A percentile compares a stretch with the other conserved stretches of the same genome.
Evolutionary conservation across 1,140 invertebrate genomes (phyloP).

Genomic region (Arion vulgaris): DNA sequence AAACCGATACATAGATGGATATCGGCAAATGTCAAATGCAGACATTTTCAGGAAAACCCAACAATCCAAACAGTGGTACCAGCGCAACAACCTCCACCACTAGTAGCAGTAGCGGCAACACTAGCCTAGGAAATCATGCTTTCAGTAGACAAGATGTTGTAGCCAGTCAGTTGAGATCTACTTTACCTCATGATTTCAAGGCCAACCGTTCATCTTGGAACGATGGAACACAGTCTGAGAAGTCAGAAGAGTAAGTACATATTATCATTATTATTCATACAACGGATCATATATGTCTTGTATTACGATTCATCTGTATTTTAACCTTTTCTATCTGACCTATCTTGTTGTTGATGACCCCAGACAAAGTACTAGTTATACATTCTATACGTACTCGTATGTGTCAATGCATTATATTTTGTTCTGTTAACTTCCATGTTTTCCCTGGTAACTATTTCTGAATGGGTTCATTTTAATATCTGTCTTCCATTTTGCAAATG

Average conservation of each 20-base stretch:
- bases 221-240: constrained; percentile 56
- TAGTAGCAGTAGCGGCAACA: constrained; percentile 13
- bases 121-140: constrained; percentile 39
- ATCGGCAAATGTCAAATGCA: constrained; percentile 67
- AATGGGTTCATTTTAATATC: too few species aligned
- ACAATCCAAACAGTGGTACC: constrained; percentile 24
- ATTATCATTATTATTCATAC: not conserved
- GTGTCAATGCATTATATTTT: too few species aligned
- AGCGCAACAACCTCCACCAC: not conserved
- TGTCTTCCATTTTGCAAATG: too few species aligned
- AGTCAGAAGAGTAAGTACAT: constrained; percentile 66
- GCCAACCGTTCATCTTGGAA: constrained; percentile 50
- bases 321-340: not conserved
- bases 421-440: too few species aligned
- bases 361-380: too few species aligned
- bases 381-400: too few species aligned
- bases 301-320: not conserved
- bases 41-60: constrained; percentile 59
- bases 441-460: too few species aligned
- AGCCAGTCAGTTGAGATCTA: constrained; percentile 58
- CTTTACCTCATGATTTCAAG: constrained; percentile 67
- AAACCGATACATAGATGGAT: constrained; percentile 72
- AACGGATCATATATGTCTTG: not conserved
- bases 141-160: constrained; percentile 61
- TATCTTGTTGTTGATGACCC: too few species aligned